Base-by-base conservation (phyloP, 2,888 invertebrate genomes). In the Torymus texanus region DNA sequence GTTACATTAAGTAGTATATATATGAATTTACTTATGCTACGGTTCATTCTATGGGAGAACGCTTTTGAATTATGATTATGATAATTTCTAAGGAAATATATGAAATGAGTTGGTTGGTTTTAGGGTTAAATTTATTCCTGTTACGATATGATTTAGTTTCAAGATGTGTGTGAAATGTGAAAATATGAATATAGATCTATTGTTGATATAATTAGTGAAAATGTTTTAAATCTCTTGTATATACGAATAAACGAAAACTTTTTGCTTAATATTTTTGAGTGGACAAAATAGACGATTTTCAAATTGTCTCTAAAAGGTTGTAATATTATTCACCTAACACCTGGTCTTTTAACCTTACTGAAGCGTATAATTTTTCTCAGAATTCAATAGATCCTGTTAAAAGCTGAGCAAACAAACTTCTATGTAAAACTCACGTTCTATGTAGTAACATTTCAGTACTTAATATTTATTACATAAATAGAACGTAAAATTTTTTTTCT, bases 1-100 rank as follows among this genome's bases (percentile, higher is more conserved):
- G 65, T 80, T 78, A 71, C 73, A 58, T 82, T 77, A 59, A 75
- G 68, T 75, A 81, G 76, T 66, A 51, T 62, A 41, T 41, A 41
- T 55, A 66, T 63, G 3, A 72, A 76, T 41, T 18, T 75, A 58
- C 73, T 70, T 55, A 75, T 18, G 58, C 65, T 67, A 56, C 67
- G 56, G 12, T 61, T 71, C 61, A 61, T 53, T 51, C 29, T 58
- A 29, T 29, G 16, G 16, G 41, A 21, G 41, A 41, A 11, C 50
- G 16, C 14, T 55, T 56, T 10, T 41, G 41, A 41, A 41, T 41
- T 41, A 41, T 8, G 56, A 70, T 24, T 24, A n/a, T n/a, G 67
- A 58, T 61, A 41, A 21, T 24, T 18, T 62, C 24, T 55, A 62
- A 62, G 12, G 2, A 63, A 50, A 55, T 70, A 16, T 13, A 41